Percentiles rank a stretch among this genome's conserved stretches.
Conservation (phyloP, 1,140 invertebrate genomes). For the Drosophila miranda region DNA sequence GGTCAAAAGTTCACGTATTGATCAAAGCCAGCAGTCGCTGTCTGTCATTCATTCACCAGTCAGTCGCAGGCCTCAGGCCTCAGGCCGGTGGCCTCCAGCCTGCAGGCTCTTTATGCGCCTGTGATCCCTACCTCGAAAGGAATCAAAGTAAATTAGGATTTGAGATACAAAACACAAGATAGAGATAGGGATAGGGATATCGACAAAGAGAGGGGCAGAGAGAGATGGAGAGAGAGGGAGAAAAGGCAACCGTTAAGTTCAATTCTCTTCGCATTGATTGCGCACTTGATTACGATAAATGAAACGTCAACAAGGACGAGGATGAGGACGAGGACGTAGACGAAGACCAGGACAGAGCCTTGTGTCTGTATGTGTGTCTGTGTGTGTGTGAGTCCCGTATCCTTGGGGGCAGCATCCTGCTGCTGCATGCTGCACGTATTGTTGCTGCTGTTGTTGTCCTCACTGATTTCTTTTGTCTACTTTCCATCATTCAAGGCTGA, state of each 20-base stretch:
- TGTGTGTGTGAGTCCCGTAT: constrained; percentile 17
- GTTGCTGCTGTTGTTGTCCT: constrained; percentile 46
- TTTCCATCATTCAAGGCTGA: constrained; percentile 25
- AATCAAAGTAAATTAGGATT: constrained; percentile 75
- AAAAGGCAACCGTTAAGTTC: constrained; percentile 54
- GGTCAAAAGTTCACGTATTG: constrained; percentile 32
- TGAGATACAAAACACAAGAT: constrained; percentile 25
- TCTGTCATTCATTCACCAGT: constrained; percentile 17
- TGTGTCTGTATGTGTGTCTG: constrained; percentile 23
- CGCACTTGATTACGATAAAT: constrained; percentile 80
- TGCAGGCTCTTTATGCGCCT: not conserved
- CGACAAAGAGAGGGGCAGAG: constrained; percentile 5
- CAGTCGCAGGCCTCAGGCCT: not conserved
- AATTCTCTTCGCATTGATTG: constrained; percentile 78
- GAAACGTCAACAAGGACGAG: constrained; percentile 73
- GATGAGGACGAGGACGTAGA: not conserved
- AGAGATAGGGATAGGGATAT: not conserved
- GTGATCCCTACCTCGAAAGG: constrained; percentile 17
- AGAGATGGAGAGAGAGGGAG: constrained; percentile 1
- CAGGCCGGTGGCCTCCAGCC: not conserved
- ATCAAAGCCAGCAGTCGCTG: constrained; percentile 29
- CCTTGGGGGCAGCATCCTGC: constrained; percentile 44
- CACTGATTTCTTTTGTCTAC: constrained; percentile 76
- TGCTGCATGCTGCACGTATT: constrained; percentile 50
- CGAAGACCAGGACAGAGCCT: not conserved